These are phyloP conservation scores for Cyanoliseus patagonus DNA, from an alignment of 2,113 vertebrate species.

Conservation along the genomic window DNA sequence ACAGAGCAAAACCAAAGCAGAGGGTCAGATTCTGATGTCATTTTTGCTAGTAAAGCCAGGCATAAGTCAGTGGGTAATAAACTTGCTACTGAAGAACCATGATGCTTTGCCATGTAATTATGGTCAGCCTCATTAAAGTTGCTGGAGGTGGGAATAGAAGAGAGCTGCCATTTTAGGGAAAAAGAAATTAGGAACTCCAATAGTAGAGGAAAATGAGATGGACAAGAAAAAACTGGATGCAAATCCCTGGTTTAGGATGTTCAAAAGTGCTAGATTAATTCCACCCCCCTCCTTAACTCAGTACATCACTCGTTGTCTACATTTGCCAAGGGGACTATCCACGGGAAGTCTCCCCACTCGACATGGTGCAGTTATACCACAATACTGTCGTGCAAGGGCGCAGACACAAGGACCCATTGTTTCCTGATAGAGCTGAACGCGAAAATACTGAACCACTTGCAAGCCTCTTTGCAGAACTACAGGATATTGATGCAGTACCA, in stretches of 20 bases:
- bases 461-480: neutral
- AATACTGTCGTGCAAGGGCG: neutral
- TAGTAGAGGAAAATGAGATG: rapidly evolving
- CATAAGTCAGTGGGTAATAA: neutral
- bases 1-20: neutral
- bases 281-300: neutral
- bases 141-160: neutral
- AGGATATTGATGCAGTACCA: neutral
- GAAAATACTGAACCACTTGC: neutral
- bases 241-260: neutral
- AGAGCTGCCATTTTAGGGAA: neutral
- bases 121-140: neutral
- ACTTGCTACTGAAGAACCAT: neutral
- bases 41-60: neutral
- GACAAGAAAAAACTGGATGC: neutral
- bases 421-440: neutral
- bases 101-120: neutral
- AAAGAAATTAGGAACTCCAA: neutral
- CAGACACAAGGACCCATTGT: neutral
- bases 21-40: neutral
- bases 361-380: rapidly evolving
- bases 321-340: neutral
- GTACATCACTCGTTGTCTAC: rapidly evolving
- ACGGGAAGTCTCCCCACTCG: neutral
- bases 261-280: neutral